Percentiles rank a stretch among this genome's conserved stretches.
Conservation (phyloP, 2,113 vertebrate species). For the Tetraodon nigroviridis region DNA sequence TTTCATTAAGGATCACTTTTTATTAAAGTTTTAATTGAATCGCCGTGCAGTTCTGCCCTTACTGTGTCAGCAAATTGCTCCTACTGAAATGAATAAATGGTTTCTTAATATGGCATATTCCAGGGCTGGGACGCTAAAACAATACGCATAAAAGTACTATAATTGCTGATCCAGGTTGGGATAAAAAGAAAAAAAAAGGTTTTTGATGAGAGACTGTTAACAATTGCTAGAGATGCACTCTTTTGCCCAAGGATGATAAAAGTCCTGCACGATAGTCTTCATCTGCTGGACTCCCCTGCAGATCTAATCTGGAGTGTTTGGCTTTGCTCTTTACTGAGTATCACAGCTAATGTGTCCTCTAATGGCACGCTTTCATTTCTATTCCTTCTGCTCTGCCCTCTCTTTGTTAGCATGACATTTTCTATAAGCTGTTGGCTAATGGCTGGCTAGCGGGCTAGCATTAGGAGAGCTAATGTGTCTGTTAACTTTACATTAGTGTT, state of each 20-base stretch:
- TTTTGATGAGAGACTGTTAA: conserved; percentile 30
- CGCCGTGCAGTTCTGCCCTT: conserved; percentile 1
- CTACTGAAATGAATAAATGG: conserved; percentile 30
- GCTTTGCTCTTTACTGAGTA: conserved; percentile 6
- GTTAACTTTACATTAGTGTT: conserved; percentile 70
- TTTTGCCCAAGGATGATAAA: conserved; percentile 33
- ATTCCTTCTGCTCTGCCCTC: conserved; percentile 38
- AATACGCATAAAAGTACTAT: conserved; percentile 51
- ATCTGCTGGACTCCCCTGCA: conserved; percentile 4
- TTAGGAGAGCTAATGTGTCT: conserved; percentile 67
- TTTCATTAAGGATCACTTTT: not conserved
- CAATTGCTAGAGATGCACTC: conserved; percentile 9
- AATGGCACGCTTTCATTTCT: conserved; percentile 42
- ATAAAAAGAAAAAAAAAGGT: conserved; percentile 3
- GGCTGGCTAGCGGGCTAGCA: conserved; percentile 67
- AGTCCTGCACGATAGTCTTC: conserved; percentile 2
- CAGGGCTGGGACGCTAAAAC: conserved; percentile 29
- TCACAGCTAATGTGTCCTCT: conserved; percentile 28
- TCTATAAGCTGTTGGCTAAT: conserved; percentile 63
- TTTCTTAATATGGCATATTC: conserved; percentile 24
- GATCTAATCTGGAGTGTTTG: not conserved
- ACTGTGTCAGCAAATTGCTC: conserved; percentile 25
- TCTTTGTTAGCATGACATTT: conserved; percentile 59
- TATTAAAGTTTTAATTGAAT: not conserved
- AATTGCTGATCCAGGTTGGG: conserved; percentile 42